Evolutionary conservation across 2,888 invertebrate species (phyloP).

Genomic region (Odontomyia ornata): DNA sequence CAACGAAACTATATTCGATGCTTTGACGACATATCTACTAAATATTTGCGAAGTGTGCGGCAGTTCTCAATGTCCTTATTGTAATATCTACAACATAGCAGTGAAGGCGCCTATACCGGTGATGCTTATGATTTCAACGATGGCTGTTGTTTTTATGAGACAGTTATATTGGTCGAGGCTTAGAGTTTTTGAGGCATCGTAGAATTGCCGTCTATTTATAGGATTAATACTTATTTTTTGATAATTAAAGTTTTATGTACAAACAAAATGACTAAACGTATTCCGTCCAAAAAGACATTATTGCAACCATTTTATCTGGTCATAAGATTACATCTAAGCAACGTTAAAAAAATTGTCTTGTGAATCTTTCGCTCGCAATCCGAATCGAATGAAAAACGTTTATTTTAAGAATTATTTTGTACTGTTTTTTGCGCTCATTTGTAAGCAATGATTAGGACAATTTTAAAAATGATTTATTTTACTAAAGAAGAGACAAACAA

Average conservation of each 20-base stretch:
- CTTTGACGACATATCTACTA: conserved; percentile 83
- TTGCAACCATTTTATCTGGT: not conserved
- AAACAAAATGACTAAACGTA: conserved; percentile 1
- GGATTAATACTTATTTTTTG: not conserved
- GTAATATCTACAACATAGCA: conserved; percentile 82
- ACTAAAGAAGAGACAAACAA: not conserved
- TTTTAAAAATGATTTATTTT: not conserved
- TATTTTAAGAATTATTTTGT: not conserved
- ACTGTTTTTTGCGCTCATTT: not conserved
- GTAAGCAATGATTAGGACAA: not conserved
- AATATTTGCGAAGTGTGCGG: conserved; percentile 96
- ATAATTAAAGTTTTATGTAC: conserved; percentile 17
- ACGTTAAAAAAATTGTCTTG: not conserved
- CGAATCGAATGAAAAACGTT: not conserved
- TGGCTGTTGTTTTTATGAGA: conserved; percentile 47
- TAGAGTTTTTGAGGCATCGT: conserved; percentile 20
- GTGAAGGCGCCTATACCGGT: conserved; percentile 52
- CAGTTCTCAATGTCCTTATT: conserved; percentile 93
- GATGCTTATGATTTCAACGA: conserved; percentile 49
- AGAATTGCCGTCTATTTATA: not conserved
- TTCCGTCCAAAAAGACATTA: not conserved
- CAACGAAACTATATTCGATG: conserved; percentile 91
- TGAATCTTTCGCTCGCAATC: not conserved
- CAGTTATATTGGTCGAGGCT: conserved; percentile 43
- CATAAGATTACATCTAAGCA: not conserved